phyloP scores from a whole-genome alignment of 2,888 invertebrate species.

The Spisula subtruncata region DNA sequence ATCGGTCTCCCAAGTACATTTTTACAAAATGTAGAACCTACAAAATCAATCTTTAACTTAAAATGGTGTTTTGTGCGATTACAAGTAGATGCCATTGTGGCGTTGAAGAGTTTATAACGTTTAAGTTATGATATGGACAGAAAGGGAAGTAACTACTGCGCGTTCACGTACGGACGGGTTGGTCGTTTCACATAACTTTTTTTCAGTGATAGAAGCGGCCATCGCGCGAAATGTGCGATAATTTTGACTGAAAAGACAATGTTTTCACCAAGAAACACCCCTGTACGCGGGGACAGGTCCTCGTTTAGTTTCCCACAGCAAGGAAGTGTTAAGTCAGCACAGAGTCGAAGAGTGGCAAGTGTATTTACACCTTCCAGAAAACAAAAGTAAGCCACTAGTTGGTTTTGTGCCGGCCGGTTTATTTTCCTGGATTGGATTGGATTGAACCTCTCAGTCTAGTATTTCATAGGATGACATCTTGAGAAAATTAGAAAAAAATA shows the following conservation, averaged over 20 bases:
- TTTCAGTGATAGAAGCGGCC: conserved; percentile 7
- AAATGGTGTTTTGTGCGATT: too few species aligned
- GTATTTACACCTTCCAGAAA: conserved; percentile 76
- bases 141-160: too few species aligned
- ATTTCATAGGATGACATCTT: too few species aligned
- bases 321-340: conserved; percentile 63
- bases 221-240: conserved; percentile 16
- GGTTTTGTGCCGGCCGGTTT: background rate
- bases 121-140: too few species aligned
- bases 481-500: too few species aligned
- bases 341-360: conserved; percentile 74
- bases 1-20: too few species aligned
- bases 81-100: too few species aligned
- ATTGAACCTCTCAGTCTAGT: background rate
- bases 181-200: background rate
- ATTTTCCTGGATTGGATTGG: background rate
- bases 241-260: conserved; percentile 48
- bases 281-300: conserved; percentile 70
- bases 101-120: too few species aligned
- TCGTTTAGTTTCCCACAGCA: conserved; percentile 76
- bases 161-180: background rate
- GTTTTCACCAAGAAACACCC: conserved; percentile 74
- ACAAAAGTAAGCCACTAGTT: conserved; percentile 59
- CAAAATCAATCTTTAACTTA: too few species aligned
- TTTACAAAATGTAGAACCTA: too few species aligned